Percentiles rank a stretch among this genome's conserved stretches.
Evolutionary conservation across 2,113 vertebrate species (phyloP).

Genomic region (Vidua macroura): DNA sequence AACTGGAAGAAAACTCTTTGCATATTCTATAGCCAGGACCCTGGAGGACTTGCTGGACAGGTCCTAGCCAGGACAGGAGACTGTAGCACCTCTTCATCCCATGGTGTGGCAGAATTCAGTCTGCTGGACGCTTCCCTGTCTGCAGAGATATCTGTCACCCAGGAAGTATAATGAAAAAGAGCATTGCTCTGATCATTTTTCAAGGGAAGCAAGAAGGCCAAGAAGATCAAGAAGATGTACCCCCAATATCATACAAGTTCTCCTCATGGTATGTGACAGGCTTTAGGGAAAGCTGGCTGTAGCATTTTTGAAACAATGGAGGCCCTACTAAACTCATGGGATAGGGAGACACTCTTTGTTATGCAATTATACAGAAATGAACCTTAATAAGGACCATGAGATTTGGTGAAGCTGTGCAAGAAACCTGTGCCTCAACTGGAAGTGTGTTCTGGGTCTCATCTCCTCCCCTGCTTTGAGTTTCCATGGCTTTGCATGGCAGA

Average conservation of each 20-base stretch:
- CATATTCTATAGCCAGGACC: background rate
- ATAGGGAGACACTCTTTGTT: background rate
- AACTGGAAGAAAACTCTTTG: background rate
- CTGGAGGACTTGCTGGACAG: background rate
- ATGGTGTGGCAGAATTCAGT: background rate
- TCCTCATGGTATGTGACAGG: background rate
- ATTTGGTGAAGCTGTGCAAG: background rate
- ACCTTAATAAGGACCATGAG: background rate
- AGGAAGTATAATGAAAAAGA: background rate
- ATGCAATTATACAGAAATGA: background rate
- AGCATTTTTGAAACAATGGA: background rate
- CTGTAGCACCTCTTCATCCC: background rate
- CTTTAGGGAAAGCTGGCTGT: background rate
- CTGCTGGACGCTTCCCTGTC: background rate
- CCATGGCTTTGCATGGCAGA: background rate
- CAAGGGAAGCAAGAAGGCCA: background rate
- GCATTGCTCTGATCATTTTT: background rate
- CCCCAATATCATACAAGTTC: background rate
- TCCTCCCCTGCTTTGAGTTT: background rate
- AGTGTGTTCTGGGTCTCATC: background rate
- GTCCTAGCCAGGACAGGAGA: background rate
- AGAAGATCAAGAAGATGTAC: background rate
- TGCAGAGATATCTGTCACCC: background rate
- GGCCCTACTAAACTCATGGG: background rate
- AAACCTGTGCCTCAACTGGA: background rate